Conservation (phyloP, 2,888 invertebrate genomes). For the Torymus texanus region DNA sequence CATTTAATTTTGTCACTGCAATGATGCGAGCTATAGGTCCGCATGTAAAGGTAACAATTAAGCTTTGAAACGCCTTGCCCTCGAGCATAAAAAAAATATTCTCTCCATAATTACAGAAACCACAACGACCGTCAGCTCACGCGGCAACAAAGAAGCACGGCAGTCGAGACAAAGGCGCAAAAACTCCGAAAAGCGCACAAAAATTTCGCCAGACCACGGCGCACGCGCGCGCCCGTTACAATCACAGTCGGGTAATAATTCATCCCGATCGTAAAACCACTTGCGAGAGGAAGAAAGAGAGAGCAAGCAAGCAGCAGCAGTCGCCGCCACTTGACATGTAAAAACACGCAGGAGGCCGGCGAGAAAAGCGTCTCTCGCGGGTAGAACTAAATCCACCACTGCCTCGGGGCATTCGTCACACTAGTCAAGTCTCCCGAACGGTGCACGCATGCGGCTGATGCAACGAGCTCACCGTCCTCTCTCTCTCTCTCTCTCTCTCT, state of each 20-base stretch:
- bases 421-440: slow-evolving; percentile 22
- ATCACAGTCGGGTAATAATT: slow-evolving; percentile 16
- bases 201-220: slow-evolving; percentile 34
- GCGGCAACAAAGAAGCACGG: too few species aligned
- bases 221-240: not conserved
- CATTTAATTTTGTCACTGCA: too few species aligned
- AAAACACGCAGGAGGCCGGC: slow-evolving; percentile 7
- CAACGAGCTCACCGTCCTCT: not conserved
- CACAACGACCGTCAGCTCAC: too few species aligned
- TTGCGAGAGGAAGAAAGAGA: too few species aligned
- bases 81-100: too few species aligned
- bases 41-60: too few species aligned
- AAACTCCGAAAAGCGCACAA: slow-evolving; percentile 6
- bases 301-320: not conserved
- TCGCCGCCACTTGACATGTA: slow-evolving; percentile 14
- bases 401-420: slow-evolving; percentile 21
- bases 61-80: too few species aligned
- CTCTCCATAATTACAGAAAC: too few species aligned
- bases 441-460: not conserved
- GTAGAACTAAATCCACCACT: not conserved
- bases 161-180: too few species aligned
- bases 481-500: too few species aligned
- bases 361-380: not conserved
- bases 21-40: too few species aligned
- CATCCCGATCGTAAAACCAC: slow-evolving; percentile 36